These are phyloP conservation scores for Platichthys stellatus DNA, from an alignment of 2,113 vertebrate genomes.

Conservation along the genomic window DNA sequence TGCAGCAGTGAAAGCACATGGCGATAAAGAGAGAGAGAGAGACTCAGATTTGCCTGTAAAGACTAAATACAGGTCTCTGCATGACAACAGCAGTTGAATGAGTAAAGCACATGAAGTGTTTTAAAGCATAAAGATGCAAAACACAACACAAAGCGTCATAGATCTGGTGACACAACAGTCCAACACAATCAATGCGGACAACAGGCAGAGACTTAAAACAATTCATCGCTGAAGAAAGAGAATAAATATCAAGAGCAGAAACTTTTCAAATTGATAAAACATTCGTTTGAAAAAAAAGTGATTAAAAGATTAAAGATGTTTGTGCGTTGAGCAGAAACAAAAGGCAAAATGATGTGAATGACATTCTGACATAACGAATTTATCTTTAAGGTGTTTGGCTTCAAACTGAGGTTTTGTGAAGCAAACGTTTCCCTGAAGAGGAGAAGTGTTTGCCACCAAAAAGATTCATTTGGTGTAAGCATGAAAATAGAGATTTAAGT, in stretches of 20 bases:
- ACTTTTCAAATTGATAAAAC: neutral
- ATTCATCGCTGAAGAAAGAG: neutral
- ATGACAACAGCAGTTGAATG: constrained; percentile 3
- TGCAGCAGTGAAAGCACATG: neutral
- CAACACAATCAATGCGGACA: constrained; percentile 1
- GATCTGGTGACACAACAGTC: constrained; percentile 28
- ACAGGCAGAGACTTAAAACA: neutral
- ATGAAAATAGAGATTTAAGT: constrained; percentile 55
- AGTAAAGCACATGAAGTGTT: constrained; percentile 14
- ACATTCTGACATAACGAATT: constrained; percentile 8
- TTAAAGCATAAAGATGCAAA: constrained; percentile 7
- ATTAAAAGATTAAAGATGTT: constrained; percentile 15
- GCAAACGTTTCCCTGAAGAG: constrained; percentile 43
- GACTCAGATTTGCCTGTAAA: neutral
- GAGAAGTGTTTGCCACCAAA: constrained; percentile 43
- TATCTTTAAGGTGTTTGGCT: constrained; percentile 52
- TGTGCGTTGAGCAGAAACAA: constrained; percentile 15
- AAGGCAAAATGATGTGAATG: constrained; percentile 28
- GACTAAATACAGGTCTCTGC: neutral
- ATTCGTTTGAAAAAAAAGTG: neutral
- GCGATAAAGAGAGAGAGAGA: neutral
- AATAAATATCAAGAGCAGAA: constrained; percentile 9
- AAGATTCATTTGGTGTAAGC: constrained; percentile 42
- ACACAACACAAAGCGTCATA: constrained; percentile 8
- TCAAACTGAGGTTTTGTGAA: constrained; percentile 42